Conservation (phyloP, 2,888 invertebrate species). For the Antheraea assamensis region DNA sequence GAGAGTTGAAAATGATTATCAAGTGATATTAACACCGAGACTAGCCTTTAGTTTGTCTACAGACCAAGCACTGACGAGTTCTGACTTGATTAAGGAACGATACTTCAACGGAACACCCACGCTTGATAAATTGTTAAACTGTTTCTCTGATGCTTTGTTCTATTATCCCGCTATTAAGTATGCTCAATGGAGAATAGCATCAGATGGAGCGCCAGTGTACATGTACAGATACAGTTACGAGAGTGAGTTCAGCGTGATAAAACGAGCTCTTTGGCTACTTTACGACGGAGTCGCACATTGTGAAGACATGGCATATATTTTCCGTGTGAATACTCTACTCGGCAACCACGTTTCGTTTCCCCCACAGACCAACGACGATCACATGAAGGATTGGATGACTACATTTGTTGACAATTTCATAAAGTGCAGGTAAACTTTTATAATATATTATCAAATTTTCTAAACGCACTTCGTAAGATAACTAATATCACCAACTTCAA, state of each 20-base stretch:
- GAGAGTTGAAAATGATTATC: slow-evolving; percentile 26
- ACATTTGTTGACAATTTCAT: slow-evolving; percentile 35
- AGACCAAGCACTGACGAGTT: slow-evolving; percentile 15
- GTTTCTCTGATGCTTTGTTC: slow-evolving; percentile 31
- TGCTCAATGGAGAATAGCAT: slow-evolving; percentile 27
- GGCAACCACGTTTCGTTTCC: slow-evolving; percentile 28
- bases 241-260: slow-evolving; percentile 62
- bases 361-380: slow-evolving; percentile 30
- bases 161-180: slow-evolving; percentile 33
- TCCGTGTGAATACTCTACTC: slow-evolving; percentile 34
- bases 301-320: slow-evolving; percentile 71
- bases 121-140: slow-evolving; percentile 28
- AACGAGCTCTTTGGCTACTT: slow-evolving; percentile 36
- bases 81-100: slow-evolving; percentile 22
- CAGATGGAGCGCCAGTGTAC: slow-evolving; percentile 53
- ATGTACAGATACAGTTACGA: slow-evolving; percentile 70
- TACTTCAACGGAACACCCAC: slow-evolving; percentile 32
- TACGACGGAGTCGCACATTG: slow-evolving; percentile 60
- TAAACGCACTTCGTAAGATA: no score
- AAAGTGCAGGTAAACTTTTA: slow-evolving; percentile 31
- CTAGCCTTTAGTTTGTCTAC: slow-evolving; percentile 23
- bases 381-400: slow-evolving; percentile 37
- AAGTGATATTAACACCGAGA: slow-evolving; percentile 24
- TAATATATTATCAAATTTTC: neutral
- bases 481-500: neutral